phyloP scores from a whole-genome alignment of 2,888 invertebrate genomes.

The Mythimna albipuncta region DNA sequence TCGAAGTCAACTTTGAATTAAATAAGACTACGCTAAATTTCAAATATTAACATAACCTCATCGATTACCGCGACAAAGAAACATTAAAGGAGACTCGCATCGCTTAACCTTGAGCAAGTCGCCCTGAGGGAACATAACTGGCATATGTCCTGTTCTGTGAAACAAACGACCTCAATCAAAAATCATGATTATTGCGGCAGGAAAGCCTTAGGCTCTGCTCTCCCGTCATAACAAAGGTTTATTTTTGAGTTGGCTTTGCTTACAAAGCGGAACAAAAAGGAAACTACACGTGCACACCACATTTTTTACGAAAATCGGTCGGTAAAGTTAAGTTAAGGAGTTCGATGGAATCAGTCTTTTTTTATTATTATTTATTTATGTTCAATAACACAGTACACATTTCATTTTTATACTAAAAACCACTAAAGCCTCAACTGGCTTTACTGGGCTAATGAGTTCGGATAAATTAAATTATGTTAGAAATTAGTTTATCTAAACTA shows the following conservation, averaged over 20 bases:
- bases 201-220: constrained; percentile 11
- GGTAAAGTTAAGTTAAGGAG: neutral
- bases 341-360: neutral
- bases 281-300: neutral
- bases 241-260: constrained; percentile 9
- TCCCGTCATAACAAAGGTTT: constrained; percentile 13
- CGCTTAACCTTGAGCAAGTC: constrained; percentile 13
- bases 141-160: constrained; percentile 21
- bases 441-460: too few species aligned
- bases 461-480: too few species aligned
- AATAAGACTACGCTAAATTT: too few species aligned
- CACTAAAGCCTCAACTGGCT: too few species aligned
- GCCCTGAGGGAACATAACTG: constrained; percentile 10
- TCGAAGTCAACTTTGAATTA: too few species aligned
- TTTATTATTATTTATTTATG: too few species aligned
- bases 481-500: too few species aligned
- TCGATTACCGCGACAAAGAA: constrained; percentile 3
- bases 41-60: neutral
- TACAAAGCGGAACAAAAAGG: constrained; percentile 8
- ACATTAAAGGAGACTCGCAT: constrained; percentile 19
- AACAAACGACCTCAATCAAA: constrained; percentile 14
- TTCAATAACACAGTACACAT: too few species aligned
- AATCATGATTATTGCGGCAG: constrained; percentile 14
- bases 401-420: too few species aligned
- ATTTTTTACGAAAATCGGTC: neutral